These are phyloP conservation scores for Gonioctena quinquepunctata DNA, from an alignment of 1,140 invertebrate genomes.

Conservation along the genomic window DNA sequence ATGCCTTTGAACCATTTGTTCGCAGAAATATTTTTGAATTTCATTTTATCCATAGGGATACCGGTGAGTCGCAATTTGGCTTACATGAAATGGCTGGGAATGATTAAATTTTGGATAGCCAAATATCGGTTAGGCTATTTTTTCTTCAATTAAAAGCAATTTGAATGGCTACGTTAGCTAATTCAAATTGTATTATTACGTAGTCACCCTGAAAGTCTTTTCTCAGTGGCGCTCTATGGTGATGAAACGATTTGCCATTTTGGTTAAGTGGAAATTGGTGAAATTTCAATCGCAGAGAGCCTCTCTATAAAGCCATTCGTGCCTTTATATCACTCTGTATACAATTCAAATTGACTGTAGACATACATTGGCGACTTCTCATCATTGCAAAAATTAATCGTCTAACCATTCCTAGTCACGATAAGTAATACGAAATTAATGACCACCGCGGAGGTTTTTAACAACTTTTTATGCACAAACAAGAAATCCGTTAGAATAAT, in stretches of 20 bases:
- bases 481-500: neutral
- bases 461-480: neutral
- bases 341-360: neutral
- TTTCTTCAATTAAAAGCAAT: too few relatives aligned
- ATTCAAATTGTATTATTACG: too few relatives aligned
- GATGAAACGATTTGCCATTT: neutral
- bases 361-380: neutral
- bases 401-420: neutral
- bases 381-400: neutral
- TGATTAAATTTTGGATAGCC: too few relatives aligned
- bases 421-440: neutral
- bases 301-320: neutral
- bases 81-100: too few relatives aligned
- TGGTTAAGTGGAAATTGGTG: neutral
- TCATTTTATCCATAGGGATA: too few relatives aligned
- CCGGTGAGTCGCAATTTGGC: too few relatives aligned
- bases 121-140: too few relatives aligned
- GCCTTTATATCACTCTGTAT: neutral
- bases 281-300: neutral
- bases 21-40: too few relatives aligned
- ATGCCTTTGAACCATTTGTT: too few relatives aligned
- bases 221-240: too few relatives aligned
- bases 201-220: too few relatives aligned
- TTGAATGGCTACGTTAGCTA: too few relatives aligned
- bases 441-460: neutral